A percentile compares a stretch with the other conserved stretches of the same genome.
Evolutionary conservation across 1,140 invertebrate species (phyloP).

Genomic region (Procambarus virginalis): DNA sequence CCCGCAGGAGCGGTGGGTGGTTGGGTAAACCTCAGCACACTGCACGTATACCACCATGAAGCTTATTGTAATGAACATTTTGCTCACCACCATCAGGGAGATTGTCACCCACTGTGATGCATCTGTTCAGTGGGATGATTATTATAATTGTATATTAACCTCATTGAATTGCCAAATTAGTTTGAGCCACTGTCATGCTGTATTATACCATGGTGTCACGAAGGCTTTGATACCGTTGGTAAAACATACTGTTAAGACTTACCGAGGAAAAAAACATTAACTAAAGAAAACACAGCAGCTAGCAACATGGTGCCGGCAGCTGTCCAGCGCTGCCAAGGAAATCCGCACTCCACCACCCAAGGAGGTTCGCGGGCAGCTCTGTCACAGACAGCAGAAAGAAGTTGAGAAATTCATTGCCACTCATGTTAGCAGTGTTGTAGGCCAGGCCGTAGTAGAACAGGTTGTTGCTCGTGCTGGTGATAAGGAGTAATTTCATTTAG

Average conservation of each 20-base stretch:
- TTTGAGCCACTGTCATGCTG: background rate
- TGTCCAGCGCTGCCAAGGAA: conserved; percentile 77
- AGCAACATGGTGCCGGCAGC: conserved; percentile 71
- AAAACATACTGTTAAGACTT: conserved; percentile 2
- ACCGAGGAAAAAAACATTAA: conserved; percentile 73
- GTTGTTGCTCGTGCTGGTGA: conserved; percentile 65
- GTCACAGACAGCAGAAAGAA: conserved; percentile 79
- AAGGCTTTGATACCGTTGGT: too few species aligned
- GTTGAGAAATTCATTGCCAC: conserved; percentile 82
- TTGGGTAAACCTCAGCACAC: conserved; percentile 82
- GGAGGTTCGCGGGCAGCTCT: conserved; percentile 78
- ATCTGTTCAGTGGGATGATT: background rate
- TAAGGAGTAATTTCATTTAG: too few species aligned
- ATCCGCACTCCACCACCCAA: conserved; percentile 73
- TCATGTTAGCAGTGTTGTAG: conserved; percentile 79
- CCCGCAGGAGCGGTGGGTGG: conserved; percentile 80
- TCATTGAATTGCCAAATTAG: background rate
- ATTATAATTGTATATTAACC: too few species aligned
- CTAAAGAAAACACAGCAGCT: conserved; percentile 57
- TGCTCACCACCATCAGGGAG: conserved; percentile 77
- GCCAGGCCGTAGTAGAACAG: conserved; percentile 78
- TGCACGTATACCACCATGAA: conserved; percentile 81
- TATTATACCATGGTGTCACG: too few species aligned
- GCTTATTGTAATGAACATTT: conserved; percentile 79
- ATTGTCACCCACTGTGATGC: conserved; percentile 73